Conservation (phyloP, 2,888 invertebrate species). For the Tenthredo amoena region DNA sequence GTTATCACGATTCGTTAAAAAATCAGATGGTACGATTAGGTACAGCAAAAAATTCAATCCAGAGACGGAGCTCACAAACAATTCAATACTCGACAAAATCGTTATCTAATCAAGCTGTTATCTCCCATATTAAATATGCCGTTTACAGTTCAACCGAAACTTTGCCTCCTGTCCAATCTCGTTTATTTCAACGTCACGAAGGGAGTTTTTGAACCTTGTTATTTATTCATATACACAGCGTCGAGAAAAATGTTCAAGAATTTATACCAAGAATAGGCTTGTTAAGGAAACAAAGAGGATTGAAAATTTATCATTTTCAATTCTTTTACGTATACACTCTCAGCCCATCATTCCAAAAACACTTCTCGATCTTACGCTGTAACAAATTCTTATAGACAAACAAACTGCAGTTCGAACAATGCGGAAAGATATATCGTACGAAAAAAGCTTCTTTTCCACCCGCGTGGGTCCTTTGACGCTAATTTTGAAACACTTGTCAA, state of each 20-base stretch:
- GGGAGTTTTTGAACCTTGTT: neutral
- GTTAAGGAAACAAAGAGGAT: neutral
- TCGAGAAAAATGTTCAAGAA: neutral
- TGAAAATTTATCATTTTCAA: neutral
- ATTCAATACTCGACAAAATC: neutral
- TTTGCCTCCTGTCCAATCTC: neutral
- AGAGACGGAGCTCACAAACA: neutral
- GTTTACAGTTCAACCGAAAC: neutral
- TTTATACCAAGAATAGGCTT: neutral
- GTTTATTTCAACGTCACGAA: neutral
- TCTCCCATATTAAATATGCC: neutral
- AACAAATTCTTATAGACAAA: neutral
- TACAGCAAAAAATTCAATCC: neutral
- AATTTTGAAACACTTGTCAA: neutral
- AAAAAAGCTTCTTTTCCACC: neutral
- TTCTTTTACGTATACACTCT: neutral
- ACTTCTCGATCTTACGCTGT: neutral
- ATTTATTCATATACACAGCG: neutral
- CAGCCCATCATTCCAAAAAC: neutral
- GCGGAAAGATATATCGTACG: too few species aligned
- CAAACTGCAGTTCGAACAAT: neutral
- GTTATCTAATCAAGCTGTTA: slow-evolving; percentile 13
- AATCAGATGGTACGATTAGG: neutral
- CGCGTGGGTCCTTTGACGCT: neutral
- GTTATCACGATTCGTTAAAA: neutral